Evolutionary conservation across 2,888 invertebrate species (phyloP).

Genomic region (Drosophila kambysellisi): DNA sequence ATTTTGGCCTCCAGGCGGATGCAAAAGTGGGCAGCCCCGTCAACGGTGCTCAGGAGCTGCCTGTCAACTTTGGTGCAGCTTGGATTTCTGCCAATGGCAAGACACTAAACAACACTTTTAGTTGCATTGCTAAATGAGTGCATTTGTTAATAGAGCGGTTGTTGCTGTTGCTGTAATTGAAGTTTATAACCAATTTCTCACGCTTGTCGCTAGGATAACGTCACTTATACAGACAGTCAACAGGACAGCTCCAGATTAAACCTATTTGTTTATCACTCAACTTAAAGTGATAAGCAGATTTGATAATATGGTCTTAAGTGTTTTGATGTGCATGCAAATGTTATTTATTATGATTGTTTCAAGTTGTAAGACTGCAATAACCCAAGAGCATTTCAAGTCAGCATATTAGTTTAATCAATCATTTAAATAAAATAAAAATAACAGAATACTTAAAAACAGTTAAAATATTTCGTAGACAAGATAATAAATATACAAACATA

Average conservation of each 20-base stretch:
- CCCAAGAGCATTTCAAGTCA: not conserved
- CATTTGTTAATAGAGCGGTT: conserved; percentile 69
- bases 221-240: conserved; percentile 12
- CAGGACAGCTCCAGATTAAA: conserved; percentile 23
- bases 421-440: not conserved
- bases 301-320: conserved; percentile 5
- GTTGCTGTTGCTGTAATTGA: conserved; percentile 58
- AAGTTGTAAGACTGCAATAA: conserved; percentile 18
- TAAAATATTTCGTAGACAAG: not conserved
- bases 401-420: not conserved
- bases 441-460: not conserved
- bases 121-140: conserved; percentile 78
- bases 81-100: conserved; percentile 57
- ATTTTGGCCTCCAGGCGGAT: conserved; percentile 65
- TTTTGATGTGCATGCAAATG: conserved; percentile 4
- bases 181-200: conserved; percentile 62
- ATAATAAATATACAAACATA: not conserved
- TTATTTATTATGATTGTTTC: not conserved
- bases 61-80: conserved; percentile 62
- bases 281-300: conserved; percentile 12
- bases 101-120: conserved; percentile 79
- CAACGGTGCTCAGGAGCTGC: conserved; percentile 70
- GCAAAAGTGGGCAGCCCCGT: conserved; percentile 63
- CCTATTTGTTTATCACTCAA: conserved; percentile 15
- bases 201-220: conserved; percentile 64